A percentile compares a stretch with the other conserved stretches of the same genome.
Evolutionary conservation across 2,113 vertebrate genomes (phyloP).

Genomic region (Anser cygnoides): DNA sequence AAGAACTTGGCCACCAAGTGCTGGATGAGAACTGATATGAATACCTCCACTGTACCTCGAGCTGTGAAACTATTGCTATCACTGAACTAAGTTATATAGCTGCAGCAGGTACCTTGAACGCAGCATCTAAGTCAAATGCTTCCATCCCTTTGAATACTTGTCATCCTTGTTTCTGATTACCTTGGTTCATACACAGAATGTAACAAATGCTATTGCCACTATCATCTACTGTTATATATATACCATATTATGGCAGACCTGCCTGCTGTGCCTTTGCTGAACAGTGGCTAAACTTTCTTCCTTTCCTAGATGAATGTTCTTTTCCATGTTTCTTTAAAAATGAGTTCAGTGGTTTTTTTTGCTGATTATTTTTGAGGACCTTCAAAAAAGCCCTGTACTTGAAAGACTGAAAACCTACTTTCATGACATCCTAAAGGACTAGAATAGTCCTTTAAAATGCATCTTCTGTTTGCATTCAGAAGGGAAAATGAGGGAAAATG

Average conservation of each 20-base stretch:
- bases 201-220: background rate
- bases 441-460: background rate
- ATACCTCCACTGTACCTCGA: background rate
- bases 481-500: background rate
- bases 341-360: background rate
- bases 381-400: background rate
- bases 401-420: constrained; percentile 37
- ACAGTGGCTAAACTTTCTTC: background rate
- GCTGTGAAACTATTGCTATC: background rate
- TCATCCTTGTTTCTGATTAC: background rate
- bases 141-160: background rate
- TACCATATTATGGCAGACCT: background rate
- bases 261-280: background rate
- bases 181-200: background rate
- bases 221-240: background rate
- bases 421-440: background rate
- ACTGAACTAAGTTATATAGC: background rate
- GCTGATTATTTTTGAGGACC: background rate
- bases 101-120: background rate
- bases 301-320: background rate
- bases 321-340: constrained; percentile 10
- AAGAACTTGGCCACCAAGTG: background rate
- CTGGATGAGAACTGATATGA: background rate
- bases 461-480: background rate
- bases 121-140: background rate